These are phyloP conservation scores for Drosophila punjabiensis DNA, from an alignment of 1,140 invertebrate species.

Conservation along the genomic window DNA sequence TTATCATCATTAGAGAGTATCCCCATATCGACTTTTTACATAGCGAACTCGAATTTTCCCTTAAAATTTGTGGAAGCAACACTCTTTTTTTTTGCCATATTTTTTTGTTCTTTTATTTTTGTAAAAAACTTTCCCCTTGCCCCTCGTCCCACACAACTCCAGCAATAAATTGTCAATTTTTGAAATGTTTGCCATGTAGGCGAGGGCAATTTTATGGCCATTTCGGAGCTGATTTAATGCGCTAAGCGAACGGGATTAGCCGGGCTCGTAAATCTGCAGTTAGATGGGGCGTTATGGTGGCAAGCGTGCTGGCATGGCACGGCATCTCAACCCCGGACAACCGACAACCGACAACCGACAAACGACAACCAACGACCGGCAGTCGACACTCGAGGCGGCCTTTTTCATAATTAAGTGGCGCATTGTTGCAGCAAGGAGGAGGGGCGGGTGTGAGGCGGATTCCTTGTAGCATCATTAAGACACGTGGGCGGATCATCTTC, in stretches of 20 bases:
- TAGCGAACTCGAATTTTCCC: neutral
- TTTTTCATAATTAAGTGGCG: slow-evolving; percentile 79
- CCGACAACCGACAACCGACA: neutral
- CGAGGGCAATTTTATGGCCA: slow-evolving; percentile 72
- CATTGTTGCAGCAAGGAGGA: slow-evolving; percentile 45
- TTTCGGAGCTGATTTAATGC: slow-evolving; percentile 78
- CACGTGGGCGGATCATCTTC: slow-evolving; percentile 68
- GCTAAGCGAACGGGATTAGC: slow-evolving; percentile 74
- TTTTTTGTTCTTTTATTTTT: slow-evolving; percentile 7
- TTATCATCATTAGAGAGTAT: neutral
- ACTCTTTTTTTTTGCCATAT: neutral
- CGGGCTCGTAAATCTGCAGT: slow-evolving; percentile 59
- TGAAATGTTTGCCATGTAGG: slow-evolving; percentile 67
- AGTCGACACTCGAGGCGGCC: slow-evolving; percentile 60
- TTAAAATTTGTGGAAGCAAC: slow-evolving; percentile 2
- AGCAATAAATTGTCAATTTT: slow-evolving; percentile 78
- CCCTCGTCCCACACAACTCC: slow-evolving; percentile 9
- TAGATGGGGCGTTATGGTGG: slow-evolving; percentile 55
- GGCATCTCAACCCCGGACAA: slow-evolving; percentile 4
- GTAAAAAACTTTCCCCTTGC: slow-evolving; percentile 18
- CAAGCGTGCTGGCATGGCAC: slow-evolving; percentile 9
- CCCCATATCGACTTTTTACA: too few relatives aligned
- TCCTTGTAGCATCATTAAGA: slow-evolving; percentile 76
- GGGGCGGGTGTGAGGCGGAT: neutral
- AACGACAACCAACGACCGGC: neutral